Base-by-base conservation (phyloP, 2,888 invertebrate genomes). In the Torymus auratus region DNA sequence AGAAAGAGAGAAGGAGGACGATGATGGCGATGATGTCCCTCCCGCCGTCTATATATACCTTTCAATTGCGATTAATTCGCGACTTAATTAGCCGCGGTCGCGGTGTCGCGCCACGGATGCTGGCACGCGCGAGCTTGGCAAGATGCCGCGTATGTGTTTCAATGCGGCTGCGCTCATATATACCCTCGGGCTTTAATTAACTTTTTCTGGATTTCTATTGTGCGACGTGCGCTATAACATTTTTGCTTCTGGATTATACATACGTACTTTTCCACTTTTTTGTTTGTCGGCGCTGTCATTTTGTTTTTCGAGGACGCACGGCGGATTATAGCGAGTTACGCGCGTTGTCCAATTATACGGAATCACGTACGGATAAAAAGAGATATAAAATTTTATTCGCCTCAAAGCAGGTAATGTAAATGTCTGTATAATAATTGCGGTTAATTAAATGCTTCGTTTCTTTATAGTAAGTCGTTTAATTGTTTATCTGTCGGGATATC, bases 51-150 rank as follows among this genome's bases (percentile, higher is more conserved):
- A 52, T 58, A 70, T 77, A 64, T 61, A 55, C 50, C 58, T 58
- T 74, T 79, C 69, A 79, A 69, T 74, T 69, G 53, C 80, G 80
- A 75, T 80, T 69, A 80, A 79, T 72, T 70, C 70, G 62, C 64
- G 58, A 64, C 79, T 79, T 79, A 79, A 80, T 80, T 80, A 80
- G 70, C 4, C 15, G 23, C 20, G 15, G 4, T 12, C 52, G 2
- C 23, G 14, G 61, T 50, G 2, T n/a, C 23, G 17, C 41, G 7
- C 5, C 41, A 7, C 41, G 41, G 41, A 41, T 41, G 41, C 41
- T 41, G 41, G 41, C 41, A 41, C 7, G 7, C 41, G 41, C 41
- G 41, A 7, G 41, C 41, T 41, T 41, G 41, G 41, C 41, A 41
- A 41, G 7, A 41, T 41, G 41, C 41, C 41, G 41, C 41, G 41